Conservation (phyloP, 2,888 invertebrate genomes). For the Trisateles emortualis region DNA sequence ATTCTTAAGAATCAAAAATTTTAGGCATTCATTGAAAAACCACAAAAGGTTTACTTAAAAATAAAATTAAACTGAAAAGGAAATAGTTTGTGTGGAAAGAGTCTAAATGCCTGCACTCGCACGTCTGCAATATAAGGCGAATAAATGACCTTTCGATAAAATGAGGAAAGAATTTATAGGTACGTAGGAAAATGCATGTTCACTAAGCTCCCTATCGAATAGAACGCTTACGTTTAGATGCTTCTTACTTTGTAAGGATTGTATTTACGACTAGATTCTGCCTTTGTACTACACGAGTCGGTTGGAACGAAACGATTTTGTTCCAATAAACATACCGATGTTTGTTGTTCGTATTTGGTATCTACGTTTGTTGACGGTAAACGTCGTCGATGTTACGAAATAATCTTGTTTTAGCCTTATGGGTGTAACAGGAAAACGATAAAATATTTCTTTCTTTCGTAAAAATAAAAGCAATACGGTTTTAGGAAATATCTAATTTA, state of each 20-base stretch:
- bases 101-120: constrained; percentile 35
- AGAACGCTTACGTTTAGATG: constrained; percentile 37
- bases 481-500: too few relatives aligned
- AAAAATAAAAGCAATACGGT: too few relatives aligned
- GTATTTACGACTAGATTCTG: constrained; percentile 30
- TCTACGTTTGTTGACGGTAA: background rate
- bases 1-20: too few relatives aligned
- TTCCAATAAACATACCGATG: background rate
- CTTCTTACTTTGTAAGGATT: constrained; percentile 35
- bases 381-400: background rate
- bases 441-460: too few relatives aligned
- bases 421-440: too few relatives aligned
- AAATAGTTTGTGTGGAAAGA: constrained; percentile 39
- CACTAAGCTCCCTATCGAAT: constrained; percentile 48
- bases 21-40: too few relatives aligned
- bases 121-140: constrained; percentile 72
- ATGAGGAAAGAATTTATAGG: constrained; percentile 76
- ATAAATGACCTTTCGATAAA: constrained; percentile 77
- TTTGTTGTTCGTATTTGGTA: background rate
- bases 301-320: background rate
- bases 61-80: constrained; percentile 1
- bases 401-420: background rate
- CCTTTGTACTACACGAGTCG: background rate
- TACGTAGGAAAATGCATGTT: constrained; percentile 66
- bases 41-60: too few relatives aligned